Evolutionary conservation across 2,113 vertebrate species (phyloP), one percentile per base, ranked within the genome.

Genomic region (Lethenteron reissneri): DNA sequence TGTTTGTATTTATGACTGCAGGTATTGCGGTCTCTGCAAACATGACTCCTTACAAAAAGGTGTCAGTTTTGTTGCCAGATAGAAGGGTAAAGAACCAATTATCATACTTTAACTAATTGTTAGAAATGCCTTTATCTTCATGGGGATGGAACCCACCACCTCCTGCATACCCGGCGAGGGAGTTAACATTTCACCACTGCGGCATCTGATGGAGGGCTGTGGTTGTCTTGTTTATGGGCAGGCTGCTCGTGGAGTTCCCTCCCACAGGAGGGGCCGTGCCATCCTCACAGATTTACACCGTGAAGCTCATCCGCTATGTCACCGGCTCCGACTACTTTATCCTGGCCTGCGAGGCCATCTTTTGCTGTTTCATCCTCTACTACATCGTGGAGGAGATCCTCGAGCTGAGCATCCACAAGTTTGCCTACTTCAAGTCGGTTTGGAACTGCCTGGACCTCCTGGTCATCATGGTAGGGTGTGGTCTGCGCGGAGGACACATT

Each of bases 241-340:
- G 82, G 74, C 75, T 84, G 74, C 75, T 83, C 57, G 79, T 79
- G 14, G 83, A 84, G 78, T 84, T 78, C 73, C 82, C 82, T 72
- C 82, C 72, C 21, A 79, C 81, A 0, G 73, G 80, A 62, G 81
- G 79, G 71, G 78, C 78, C 71, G 68, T 79, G 73, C 75, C 81
- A 58, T 82, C 81, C 10, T 80, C 78, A 71, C 76, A 79, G 7
- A 74, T 78, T 74, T 80, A 80, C 59, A 76, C 79, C 0, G 72
- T 78, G 75, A 81, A 80, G 74, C 75, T 83, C 75, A 76, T 80
- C 73, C 77, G 76, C 79, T 78, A 81, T 0, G 11, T 79, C 74
- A 76, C 73, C 0, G 19, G 71, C 12, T 72, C 58, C 1, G 82
- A 82, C 76, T 80, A 79, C 75, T 81, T 80, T 75, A 78, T 83